phyloP scores from a whole-genome alignment of 1,140 invertebrate species.

The Penaeus japonicus region DNA sequence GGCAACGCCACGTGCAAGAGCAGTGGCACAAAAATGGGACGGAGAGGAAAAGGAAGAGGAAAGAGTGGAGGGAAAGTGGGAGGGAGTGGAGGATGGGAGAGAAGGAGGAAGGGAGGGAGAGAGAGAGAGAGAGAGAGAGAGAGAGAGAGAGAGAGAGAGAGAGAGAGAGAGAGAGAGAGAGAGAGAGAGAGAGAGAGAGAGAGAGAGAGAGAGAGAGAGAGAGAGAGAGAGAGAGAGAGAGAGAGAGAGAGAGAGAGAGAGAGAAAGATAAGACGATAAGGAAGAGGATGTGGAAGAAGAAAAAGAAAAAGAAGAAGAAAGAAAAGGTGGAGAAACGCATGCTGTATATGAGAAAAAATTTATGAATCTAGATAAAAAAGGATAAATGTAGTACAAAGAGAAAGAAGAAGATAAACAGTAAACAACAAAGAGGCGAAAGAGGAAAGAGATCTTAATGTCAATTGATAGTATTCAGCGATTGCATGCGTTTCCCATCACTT shows the following conservation, averaged over 20 bases:
- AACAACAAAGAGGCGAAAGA: background rate
- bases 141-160: background rate
- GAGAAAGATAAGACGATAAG: background rate
- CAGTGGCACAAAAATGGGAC: too few relatives aligned
- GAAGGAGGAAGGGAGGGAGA: background rate
- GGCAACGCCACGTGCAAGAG: too few relatives aligned
- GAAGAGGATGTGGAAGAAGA: background rate
- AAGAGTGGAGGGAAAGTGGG: too few relatives aligned
- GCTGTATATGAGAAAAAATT: too few relatives aligned
- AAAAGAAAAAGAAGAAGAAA: background rate
- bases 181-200: background rate
- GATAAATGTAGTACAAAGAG: too few relatives aligned
- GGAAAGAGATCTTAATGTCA: background rate
- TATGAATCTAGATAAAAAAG: too few relatives aligned
- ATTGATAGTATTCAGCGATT: background rate
- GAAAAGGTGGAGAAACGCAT: background rate
- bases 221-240: background rate
- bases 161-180: background rate
- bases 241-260: background rate
- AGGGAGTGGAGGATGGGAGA: background rate
- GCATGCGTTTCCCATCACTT: background rate
- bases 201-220: background rate
- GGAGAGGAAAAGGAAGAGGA: background rate
- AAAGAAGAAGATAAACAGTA: background rate
- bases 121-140: background rate